Evolutionary conservation across 2,797 vertebrate species (phyloP).

Genomic region (Sebastes matsubarae): DNA sequence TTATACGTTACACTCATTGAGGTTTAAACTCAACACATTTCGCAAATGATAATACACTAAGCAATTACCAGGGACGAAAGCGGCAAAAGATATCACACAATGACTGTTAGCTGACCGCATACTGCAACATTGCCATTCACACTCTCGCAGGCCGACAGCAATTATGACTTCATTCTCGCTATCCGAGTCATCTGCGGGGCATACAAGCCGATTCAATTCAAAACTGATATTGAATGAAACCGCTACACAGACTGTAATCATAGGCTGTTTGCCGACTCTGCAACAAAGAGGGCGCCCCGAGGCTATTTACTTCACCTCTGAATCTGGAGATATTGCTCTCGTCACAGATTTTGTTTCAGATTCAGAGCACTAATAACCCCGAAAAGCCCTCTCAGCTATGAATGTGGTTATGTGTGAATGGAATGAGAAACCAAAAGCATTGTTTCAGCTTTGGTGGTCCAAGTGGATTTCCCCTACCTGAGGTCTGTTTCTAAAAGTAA

Average conservation of each 20-base stretch:
- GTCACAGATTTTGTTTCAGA: conserved; percentile 20
- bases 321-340: conserved; percentile 29
- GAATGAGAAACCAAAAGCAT: conserved; percentile 32
- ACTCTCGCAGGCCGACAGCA: conserved; percentile 35
- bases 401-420: conserved; percentile 5
- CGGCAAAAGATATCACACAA: conserved; percentile 6
- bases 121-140: conserved; percentile 5
- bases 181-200: conserved; percentile 50
- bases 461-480: conserved; percentile 39
- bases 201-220: conserved; percentile 43
- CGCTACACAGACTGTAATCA: conserved; percentile 35
- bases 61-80: conserved; percentile 4
- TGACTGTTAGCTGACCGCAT: conserved; percentile 28
- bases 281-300: conserved; percentile 5
- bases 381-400: neutral
- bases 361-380: conserved; percentile 26
- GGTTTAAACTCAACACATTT: neutral
- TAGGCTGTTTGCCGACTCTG: conserved; percentile 10
- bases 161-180: conserved; percentile 61
- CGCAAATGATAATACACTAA: neutral
- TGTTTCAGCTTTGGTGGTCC: conserved; percentile 29
- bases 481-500: neutral
- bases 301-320: conserved; percentile 50
- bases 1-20: neutral
- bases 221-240: conserved; percentile 40